These are phyloP conservation scores for Drosophila ogumai DNA, from an alignment of 1,140 invertebrate species.

Conservation along the genomic window DNA sequence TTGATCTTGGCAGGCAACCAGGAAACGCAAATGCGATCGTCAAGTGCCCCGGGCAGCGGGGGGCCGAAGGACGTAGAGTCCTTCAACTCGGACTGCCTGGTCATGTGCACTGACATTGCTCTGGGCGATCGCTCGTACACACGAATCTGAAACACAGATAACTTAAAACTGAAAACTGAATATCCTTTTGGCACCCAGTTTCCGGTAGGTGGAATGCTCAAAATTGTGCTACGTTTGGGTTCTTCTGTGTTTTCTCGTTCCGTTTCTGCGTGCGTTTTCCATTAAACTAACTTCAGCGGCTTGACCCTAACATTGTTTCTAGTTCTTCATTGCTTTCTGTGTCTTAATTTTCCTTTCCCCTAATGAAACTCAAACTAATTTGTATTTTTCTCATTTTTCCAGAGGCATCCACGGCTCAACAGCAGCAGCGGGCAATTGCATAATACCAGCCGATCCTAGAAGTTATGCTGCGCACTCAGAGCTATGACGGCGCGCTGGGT, in stretches of 20 bases:
- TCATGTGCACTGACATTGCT: slow-evolving; percentile 69
- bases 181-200: slow-evolving; percentile 27
- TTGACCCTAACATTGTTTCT: slow-evolving; percentile 18
- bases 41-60: slow-evolving; percentile 12
- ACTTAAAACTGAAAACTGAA: neutral
- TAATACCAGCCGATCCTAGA: slow-evolving; percentile 70
- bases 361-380: slow-evolving; percentile 17
- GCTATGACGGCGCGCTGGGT: slow-evolving; percentile 37
- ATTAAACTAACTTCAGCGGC: slow-evolving; percentile 12
- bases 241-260: slow-evolving; percentile 18
- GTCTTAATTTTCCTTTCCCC: neutral
- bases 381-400: slow-evolving; percentile 29
- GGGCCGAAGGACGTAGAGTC: slow-evolving; percentile 55
- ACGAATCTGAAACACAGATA: neutral
- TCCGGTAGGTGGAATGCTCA: slow-evolving; percentile 48
- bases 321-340: slow-evolving; percentile 21
- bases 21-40: slow-evolving; percentile 23
- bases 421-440: slow-evolving; percentile 19
- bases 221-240: slow-evolving; percentile 24
- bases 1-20: slow-evolving; percentile 41
- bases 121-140: slow-evolving; percentile 58
- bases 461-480: slow-evolving; percentile 49
- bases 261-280: slow-evolving; percentile 35
- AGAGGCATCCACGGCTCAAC: slow-evolving; percentile 34
- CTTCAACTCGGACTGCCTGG: slow-evolving; percentile 66